phyloP scores from a whole-genome alignment of 2,797 vertebrate species.

The Gobio occitaniae region DNA sequence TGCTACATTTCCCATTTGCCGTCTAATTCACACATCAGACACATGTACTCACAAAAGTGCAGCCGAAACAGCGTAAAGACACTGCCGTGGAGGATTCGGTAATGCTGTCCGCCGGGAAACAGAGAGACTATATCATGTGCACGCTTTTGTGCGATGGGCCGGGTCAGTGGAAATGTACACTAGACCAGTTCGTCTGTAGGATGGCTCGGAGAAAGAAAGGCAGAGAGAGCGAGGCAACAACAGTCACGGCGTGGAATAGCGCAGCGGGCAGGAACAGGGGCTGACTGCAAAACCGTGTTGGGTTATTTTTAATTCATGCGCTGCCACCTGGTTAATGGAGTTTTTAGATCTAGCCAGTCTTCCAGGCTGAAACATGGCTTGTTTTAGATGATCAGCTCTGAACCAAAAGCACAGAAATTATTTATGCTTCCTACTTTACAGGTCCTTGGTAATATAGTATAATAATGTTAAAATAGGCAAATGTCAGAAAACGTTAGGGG shows the following conservation, averaged over 20 bases:
- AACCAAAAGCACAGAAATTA: conserved; percentile 74
- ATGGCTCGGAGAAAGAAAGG: conserved; percentile 62
- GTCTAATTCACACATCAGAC: conserved; percentile 82
- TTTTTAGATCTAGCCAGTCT: conserved; percentile 87
- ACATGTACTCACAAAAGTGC: conserved; percentile 70
- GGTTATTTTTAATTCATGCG: conserved; percentile 96
- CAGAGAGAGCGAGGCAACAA: conserved; percentile 36
- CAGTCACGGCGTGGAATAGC: conserved; percentile 66
- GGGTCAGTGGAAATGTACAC: conserved; percentile 49
- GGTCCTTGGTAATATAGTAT: conserved; percentile 73
- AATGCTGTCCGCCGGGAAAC: conserved; percentile 42
- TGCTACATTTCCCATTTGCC: conserved; percentile 74
- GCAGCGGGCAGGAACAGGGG: conserved; percentile 59
- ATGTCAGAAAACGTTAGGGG: conserved; percentile 73
- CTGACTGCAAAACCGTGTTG: conserved; percentile 93
- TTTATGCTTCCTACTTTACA: conserved; percentile 76
- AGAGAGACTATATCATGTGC: conserved; percentile 19
- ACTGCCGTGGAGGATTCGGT: conserved; percentile 62
- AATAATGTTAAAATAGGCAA: conserved; percentile 74
- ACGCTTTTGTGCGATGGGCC: conserved; percentile 40
- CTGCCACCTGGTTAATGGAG: conserved; percentile 95
- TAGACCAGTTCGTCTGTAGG: conserved; percentile 62
- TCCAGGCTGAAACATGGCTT: conserved; percentile 72
- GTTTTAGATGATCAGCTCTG: conserved; percentile 73
- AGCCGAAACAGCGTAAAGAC: conserved; percentile 80